These are phyloP conservation scores for Ctenoplectra terminalis DNA, from an alignment of 1,140 invertebrate genomes.

Conservation along the genomic window DNA sequence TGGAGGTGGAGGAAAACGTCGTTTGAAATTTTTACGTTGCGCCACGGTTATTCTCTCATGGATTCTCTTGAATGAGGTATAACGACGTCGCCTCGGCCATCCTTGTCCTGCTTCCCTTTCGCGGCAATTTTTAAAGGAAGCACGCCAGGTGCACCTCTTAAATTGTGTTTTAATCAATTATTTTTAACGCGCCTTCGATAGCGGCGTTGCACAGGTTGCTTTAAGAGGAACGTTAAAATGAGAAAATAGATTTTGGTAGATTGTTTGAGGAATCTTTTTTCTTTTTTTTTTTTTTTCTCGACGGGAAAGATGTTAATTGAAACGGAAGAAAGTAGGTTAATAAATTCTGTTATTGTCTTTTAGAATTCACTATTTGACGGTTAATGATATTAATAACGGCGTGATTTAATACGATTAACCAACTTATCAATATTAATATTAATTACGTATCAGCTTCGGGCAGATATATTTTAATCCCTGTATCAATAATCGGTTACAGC, in stretches of 20 bases:
- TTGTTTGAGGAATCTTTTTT: neutral
- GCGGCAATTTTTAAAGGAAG: neutral
- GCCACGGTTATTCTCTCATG: constrained; percentile 51
- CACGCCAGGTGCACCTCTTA: neutral
- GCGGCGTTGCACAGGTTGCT: neutral
- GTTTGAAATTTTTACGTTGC: constrained; percentile 56
- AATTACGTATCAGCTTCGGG: neutral
- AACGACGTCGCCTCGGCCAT: constrained; percentile 22
- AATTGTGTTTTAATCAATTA: constrained; percentile 19
- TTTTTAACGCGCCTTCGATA: no score
- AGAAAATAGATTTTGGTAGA: neutral
- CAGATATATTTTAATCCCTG: neutral
- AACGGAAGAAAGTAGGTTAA: neutral
- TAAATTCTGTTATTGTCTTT: neutral
- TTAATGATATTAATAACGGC: neutral
- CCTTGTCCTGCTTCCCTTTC: neutral
- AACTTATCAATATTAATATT: neutral
- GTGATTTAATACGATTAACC: neutral
- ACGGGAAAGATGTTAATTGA: no score
- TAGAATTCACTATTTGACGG: neutral
- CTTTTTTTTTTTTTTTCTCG: no score
- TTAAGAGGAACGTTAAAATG: no score
- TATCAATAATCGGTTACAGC: neutral
- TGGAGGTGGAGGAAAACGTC: constrained; percentile 64
- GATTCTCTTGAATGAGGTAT: constrained; percentile 28